Percentiles rank a stretch among this genome's conserved stretches.
These are phyloP conservation scores for Synanthedon andrenaeformis DNA, from an alignment of 2,888 invertebrate genomes.

Conservation along the genomic window DNA sequence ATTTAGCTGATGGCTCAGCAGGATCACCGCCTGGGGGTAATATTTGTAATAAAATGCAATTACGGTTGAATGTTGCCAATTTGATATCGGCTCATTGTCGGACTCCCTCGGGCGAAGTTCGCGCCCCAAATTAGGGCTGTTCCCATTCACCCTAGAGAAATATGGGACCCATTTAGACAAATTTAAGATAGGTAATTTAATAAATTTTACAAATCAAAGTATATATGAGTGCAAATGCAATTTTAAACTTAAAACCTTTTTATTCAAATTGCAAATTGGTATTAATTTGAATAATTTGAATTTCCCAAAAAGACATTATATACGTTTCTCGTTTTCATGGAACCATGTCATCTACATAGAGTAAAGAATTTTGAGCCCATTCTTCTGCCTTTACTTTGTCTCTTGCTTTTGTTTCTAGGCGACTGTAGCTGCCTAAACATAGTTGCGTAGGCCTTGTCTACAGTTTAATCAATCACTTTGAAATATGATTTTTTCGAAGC, in stretches of 20 bases:
- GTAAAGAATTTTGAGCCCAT: no score
- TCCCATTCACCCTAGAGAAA: background rate
- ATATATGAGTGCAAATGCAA: background rate
- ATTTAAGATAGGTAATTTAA: background rate
- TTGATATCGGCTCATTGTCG: constrained; percentile 38
- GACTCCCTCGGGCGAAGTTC: constrained; percentile 21
- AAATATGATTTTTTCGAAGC: no score
- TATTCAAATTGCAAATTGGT: background rate
- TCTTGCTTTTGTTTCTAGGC: no score
- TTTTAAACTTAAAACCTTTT: background rate
- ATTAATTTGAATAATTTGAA: no score
- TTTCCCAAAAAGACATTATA: no score
- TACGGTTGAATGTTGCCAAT: constrained; percentile 45
- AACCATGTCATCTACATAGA: no score
- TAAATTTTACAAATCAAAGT: background rate
- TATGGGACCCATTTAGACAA: background rate
- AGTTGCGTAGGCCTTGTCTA: no score
- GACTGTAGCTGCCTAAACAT: no score
- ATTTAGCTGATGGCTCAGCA: background rate
- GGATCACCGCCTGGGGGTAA: constrained; percentile 15
- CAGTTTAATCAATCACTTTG: no score
- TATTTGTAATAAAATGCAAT: constrained; percentile 35
- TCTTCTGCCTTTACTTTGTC: no score
- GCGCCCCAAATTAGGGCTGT: constrained; percentile 16
- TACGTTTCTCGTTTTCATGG: no score